Conservation (phyloP, 2,888 invertebrate species). For the Drosophila prostipennis region DNA sequence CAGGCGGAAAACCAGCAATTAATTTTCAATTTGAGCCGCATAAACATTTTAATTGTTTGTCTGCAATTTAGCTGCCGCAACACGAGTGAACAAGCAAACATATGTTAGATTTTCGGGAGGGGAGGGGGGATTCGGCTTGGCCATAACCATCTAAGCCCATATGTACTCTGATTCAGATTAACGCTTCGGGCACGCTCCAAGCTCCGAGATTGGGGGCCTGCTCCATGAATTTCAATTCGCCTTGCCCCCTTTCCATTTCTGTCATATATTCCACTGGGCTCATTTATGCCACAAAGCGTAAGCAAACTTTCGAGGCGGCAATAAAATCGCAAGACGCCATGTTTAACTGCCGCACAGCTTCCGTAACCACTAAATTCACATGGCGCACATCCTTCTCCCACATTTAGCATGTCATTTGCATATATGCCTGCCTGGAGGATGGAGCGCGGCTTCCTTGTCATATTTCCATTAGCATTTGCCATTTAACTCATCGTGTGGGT, state of each 20-base stretch:
- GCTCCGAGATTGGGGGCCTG: slow-evolving; percentile 36
- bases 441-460: slow-evolving; percentile 57
- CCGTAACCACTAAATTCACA: slow-evolving; percentile 76
- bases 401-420: slow-evolving; percentile 57
- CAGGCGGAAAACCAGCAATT: slow-evolving; percentile 62
- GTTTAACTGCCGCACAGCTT: slow-evolving; percentile 64
- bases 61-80: slow-evolving; percentile 52
- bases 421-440: slow-evolving; percentile 46
- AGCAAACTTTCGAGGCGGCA: slow-evolving; percentile 75
- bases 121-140: slow-evolving; percentile 3
- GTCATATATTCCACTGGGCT: slow-evolving; percentile 46
- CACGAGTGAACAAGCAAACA: slow-evolving; percentile 69
- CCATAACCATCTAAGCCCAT: slow-evolving; percentile 19
- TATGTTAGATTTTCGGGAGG: slow-evolving; percentile 50
- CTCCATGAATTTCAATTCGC: slow-evolving; percentile 74
- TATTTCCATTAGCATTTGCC: slow-evolving; percentile 78
- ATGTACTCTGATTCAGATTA: slow-evolving; percentile 60
- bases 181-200: slow-evolving; percentile 54
- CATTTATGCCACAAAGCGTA: slow-evolving; percentile 76
- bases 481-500: slow-evolving; percentile 59
- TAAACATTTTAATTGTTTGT: slow-evolving; percentile 81
- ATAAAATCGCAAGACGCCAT: slow-evolving; percentile 68
- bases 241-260: slow-evolving; percentile 4
- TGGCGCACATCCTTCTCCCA: slow-evolving; percentile 45
- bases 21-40: slow-evolving; percentile 79